Conservation (phyloP, 2,113 vertebrate genomes). For the Bubo bubo region DNA sequence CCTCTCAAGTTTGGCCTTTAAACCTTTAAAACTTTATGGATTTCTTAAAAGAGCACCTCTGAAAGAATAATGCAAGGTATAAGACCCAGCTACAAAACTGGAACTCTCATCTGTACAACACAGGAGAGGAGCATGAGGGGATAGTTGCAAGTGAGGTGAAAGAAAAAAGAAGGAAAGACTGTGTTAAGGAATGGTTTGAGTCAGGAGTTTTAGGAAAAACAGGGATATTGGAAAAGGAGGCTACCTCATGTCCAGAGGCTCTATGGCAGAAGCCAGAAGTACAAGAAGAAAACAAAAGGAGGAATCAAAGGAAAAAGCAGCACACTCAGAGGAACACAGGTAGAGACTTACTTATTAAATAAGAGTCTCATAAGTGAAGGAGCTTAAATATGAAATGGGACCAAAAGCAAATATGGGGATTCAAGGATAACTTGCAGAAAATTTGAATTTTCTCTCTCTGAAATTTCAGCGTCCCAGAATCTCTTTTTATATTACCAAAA, state of each 20-base stretch:
- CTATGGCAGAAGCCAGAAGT: not conserved
- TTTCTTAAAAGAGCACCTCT: conserved; percentile 22
- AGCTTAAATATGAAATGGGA: not conserved
- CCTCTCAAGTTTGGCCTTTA: conserved; percentile 33
- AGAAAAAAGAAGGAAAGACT: not conserved
- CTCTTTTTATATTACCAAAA: not conserved
- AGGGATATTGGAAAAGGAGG: not conserved
- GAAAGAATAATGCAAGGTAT: not conserved
- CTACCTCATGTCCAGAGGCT: not conserved
- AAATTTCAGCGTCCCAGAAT: not conserved
- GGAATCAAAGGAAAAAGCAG: not conserved
- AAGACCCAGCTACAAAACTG: not conserved
- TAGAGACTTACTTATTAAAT: not conserved
- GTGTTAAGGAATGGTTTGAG: not conserved
- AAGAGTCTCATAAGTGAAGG: not conserved
- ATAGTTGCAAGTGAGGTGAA: not conserved
- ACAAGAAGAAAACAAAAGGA: not conserved
- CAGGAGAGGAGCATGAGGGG: not conserved
- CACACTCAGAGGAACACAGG: not conserved
- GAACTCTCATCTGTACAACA: not conserved
- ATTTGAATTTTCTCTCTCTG: not conserved
- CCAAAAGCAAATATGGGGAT: not conserved
- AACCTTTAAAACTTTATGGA: conserved; percentile 23
- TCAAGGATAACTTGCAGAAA: not conserved
- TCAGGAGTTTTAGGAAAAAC: not conserved